Conservation (phyloP, 1,140 invertebrate species). For the Pollicipes pollicipes region DNA sequence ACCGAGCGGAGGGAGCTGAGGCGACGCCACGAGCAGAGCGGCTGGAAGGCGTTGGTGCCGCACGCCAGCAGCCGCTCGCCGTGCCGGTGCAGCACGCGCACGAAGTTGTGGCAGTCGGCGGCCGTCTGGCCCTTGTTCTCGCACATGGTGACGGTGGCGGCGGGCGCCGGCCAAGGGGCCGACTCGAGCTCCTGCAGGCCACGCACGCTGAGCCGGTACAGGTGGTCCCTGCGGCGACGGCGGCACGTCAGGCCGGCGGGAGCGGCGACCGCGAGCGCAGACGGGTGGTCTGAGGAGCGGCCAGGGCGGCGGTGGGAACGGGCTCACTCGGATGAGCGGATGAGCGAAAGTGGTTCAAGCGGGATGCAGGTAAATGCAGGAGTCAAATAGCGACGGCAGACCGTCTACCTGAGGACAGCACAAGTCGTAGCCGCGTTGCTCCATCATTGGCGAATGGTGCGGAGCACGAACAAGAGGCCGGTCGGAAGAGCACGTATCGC, state of each 20-base stretch:
- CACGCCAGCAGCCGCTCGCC: constrained; percentile 67
- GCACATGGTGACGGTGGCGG: constrained; percentile 47
- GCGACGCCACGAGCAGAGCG: constrained; percentile 71
- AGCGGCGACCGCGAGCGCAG: constrained; percentile 8
- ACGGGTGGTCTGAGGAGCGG: no score
- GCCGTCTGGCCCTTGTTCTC: constrained; percentile 68
- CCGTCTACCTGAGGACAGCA: no score
- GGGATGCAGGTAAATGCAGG: no score
- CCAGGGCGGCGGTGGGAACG: no score
- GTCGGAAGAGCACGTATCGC: no score
- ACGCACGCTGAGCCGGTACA: constrained; percentile 58
- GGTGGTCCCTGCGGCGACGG: constrained; percentile 52
- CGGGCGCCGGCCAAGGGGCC: constrained; percentile 50
- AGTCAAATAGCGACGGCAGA: no score
- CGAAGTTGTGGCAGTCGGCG: constrained; percentile 72
- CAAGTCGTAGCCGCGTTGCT: no score
- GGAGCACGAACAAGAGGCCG: no score
- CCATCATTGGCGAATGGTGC: no score
- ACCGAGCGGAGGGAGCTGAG: constrained; percentile 16
- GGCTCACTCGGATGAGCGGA: no score
- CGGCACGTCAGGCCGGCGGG: background rate
- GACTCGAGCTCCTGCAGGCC: constrained; percentile 47
- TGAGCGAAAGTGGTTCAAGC: no score
- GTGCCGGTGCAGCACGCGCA: constrained; percentile 63
- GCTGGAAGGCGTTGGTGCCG: constrained; percentile 77